Evolutionary conservation across 1,140 invertebrate species (phyloP).

Genomic region (Pseudoatta argentina): DNA sequence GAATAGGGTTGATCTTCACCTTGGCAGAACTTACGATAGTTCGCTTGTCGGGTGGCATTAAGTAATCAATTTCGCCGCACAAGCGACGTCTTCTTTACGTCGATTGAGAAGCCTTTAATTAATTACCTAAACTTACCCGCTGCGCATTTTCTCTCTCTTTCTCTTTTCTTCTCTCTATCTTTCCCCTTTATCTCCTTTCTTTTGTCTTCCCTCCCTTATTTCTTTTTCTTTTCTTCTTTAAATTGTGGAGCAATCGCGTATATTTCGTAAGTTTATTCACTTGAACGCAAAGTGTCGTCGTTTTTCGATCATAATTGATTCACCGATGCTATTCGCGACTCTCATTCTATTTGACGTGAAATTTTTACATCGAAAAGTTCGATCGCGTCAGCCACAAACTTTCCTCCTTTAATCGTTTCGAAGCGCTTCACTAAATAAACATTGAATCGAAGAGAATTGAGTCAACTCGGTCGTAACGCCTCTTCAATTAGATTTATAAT

Average conservation of each 20-base stretch:
- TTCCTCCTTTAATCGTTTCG: slow-evolving; percentile 34
- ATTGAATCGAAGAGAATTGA: slow-evolving; percentile 16
- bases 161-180: background rate
- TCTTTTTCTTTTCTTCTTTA: background rate
- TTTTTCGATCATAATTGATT: slow-evolving; percentile 45
- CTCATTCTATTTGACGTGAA: slow-evolving; percentile 22
- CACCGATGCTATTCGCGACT: slow-evolving; percentile 21
- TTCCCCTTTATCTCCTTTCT: background rate
- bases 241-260: slow-evolving; percentile 11
- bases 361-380: slow-evolving; percentile 26
- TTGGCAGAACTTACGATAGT: slow-evolving; percentile 59
- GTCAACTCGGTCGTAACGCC: slow-evolving; percentile 4
- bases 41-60: slow-evolving; percentile 66
- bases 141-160: background rate
- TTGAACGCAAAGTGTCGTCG: slow-evolving; percentile 17
- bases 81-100: slow-evolving; percentile 64
- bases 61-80: slow-evolving; percentile 72
- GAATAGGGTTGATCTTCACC: slow-evolving; percentile 57
- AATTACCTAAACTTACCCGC: slow-evolving; percentile 48
- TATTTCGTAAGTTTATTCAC: slow-evolving; percentile 26
- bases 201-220: background rate
- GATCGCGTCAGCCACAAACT: background rate
- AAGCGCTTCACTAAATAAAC: slow-evolving; percentile 23
- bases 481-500: slow-evolving; percentile 44
- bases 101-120: slow-evolving; percentile 54